Evolutionary conservation across 2,113 vertebrate genomes (phyloP).

Genomic region (Etia nguti): DNA sequence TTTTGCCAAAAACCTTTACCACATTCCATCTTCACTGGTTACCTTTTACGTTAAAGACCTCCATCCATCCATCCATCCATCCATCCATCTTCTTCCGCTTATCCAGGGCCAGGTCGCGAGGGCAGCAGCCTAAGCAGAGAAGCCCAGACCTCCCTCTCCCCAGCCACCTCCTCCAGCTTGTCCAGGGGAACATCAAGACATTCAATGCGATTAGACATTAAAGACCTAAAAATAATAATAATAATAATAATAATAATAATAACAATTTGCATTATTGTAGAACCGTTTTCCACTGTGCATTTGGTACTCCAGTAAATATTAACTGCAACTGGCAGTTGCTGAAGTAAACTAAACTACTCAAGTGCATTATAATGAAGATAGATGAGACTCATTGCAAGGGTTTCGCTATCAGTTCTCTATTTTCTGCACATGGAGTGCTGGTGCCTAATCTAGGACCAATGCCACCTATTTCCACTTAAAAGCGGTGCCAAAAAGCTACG

Average conservation of each 20-base stretch:
- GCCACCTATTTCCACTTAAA: background rate
- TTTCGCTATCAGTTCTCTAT: background rate
- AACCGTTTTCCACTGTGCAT: background rate
- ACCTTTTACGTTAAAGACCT: background rate
- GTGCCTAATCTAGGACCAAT: background rate
- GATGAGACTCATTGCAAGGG: background rate
- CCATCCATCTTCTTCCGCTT: too few species aligned
- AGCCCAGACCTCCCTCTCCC: too few species aligned
- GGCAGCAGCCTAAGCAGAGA: too few species aligned
- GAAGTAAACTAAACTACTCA: background rate
- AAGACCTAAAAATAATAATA: too few species aligned
- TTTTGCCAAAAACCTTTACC: background rate
- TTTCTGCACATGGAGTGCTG: background rate
- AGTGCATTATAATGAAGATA: background rate
- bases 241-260: too few species aligned
- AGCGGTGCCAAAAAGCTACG: background rate
- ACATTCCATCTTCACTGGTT: background rate
- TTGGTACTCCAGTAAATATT: background rate
- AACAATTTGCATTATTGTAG: fast-evolving
- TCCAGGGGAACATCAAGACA: too few species aligned
- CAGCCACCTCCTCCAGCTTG: too few species aligned
- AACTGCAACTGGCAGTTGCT: background rate
- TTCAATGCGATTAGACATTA: too few species aligned
- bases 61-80: too few species aligned
- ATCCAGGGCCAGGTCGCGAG: too few species aligned